Conservation (phyloP, 1,140 invertebrate species). For the Meloidogyne chitwoodi region DNA sequence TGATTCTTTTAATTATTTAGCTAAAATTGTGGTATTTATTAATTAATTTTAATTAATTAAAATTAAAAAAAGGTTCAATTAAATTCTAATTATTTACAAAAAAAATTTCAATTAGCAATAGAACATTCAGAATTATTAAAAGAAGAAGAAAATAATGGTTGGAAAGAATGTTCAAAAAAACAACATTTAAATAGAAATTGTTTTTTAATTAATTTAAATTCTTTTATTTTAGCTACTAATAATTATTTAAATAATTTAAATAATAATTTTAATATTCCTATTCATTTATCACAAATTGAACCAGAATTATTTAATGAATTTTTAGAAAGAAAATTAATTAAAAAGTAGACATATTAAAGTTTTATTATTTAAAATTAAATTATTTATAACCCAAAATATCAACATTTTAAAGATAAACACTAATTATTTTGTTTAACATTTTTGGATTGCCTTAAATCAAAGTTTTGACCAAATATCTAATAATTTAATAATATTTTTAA, state of each 20-base stretch:
- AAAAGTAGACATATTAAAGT: too few species aligned
- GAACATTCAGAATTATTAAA: not conserved
- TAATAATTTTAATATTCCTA: not conserved
- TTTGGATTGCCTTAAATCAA: too few species aligned
- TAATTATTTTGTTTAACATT: too few species aligned
- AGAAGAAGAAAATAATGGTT: not conserved
- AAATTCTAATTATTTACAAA: constrained; percentile 17
- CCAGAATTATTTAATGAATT: constrained; percentile 26
- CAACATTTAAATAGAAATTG: constrained; percentile 8
- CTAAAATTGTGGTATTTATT: not conserved
- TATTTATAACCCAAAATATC: too few species aligned
- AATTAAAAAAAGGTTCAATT: constrained; percentile 20
- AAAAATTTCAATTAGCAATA: constrained; percentile 26
- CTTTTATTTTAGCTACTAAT: constrained; percentile 14
- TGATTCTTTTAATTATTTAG: not conserved
- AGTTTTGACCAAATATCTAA: too few species aligned
- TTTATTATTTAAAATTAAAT: too few species aligned
- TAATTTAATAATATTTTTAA: too few species aligned
- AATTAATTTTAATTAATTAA: not conserved
- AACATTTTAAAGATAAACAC: too few species aligned
- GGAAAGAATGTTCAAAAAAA: constrained; percentile 22
- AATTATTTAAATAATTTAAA: not conserved
- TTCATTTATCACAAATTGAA: constrained; percentile 22
- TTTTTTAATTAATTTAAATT: constrained; percentile 9
- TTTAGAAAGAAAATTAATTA: constrained; percentile 13